phyloP scores from a whole-genome alignment of 2,113 vertebrate species.

The Halichoerus grypus region DNA sequence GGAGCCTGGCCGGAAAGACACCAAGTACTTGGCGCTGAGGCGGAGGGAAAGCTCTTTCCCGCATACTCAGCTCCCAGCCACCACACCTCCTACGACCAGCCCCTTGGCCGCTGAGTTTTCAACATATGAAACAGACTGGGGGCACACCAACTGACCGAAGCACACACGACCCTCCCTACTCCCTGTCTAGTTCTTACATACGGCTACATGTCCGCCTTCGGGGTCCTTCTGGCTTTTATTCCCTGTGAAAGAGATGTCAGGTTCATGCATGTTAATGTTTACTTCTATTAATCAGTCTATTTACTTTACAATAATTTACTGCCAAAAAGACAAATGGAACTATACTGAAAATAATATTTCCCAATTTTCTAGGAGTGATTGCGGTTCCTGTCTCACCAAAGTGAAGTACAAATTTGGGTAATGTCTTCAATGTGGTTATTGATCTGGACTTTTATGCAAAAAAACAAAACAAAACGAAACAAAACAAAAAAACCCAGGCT shows the following conservation, averaged over 20 bases:
- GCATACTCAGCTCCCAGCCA: not conserved
- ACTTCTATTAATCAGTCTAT: not conserved
- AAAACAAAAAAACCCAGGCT: not conserved
- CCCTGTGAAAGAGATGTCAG: not conserved
- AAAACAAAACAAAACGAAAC: not conserved
- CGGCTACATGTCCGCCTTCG: not conserved
- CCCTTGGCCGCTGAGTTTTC: not conserved
- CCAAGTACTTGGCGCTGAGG: too few species aligned
- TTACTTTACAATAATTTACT: not conserved
- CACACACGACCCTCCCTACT: not conserved
- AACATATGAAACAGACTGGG: accelerated
- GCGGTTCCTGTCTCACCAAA: not conserved
- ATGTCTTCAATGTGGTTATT: not conserved
- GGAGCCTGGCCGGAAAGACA: too few species aligned
- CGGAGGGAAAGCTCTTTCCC: too few species aligned
- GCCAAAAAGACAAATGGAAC: not conserved
- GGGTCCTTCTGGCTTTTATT: not conserved
- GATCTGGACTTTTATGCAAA: not conserved
- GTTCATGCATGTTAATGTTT: not conserved
- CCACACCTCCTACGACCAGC: not conserved
- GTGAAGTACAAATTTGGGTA: not conserved
- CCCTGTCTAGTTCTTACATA: not conserved
- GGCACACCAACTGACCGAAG: not conserved
- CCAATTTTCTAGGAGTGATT: not conserved
- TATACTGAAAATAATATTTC: not conserved